Base-by-base conservation (phyloP, 2,888 invertebrate genomes). In the Diadegma fenestrale region DNA sequence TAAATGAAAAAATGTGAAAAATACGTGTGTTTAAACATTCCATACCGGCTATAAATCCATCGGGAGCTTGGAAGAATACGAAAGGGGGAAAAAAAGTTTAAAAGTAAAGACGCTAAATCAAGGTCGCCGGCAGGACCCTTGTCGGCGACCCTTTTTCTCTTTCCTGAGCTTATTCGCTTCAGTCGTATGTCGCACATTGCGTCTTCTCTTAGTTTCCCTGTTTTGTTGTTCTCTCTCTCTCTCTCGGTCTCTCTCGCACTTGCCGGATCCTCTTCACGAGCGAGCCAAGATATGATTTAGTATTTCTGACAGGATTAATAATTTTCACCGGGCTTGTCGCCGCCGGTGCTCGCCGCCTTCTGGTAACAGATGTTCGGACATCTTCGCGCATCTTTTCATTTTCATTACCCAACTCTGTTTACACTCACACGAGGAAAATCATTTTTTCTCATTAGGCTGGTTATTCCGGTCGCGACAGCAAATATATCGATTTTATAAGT, bases 231-330 rank as follows among this genome's bases (percentile, higher is more conserved):
- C 54, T 75, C 73, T 51, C 76, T 48, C 75, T 68, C 77, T 87
- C 41, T 82, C 85, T 84, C n/a, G n/a, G n/a, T n/a, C 88, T 80
- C 86, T 78, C 64, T 80, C 80, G 63, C 66, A 68, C 78, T 75
- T 72, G 26, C 85, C 41, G 73, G 12, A 63, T 58, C 26, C 58
- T 58, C 26, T 58, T 58, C 14, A 54, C 12, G 54, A 58, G 26
- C 58, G 76, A 64, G 45, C 86, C 82, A 80, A 89, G 88, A 87
- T 90, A 91, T 92, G 92, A 92, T 92, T 92, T 92, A 92, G 88
- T 91, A 92, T 91, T 92, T 91, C 91, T 90, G 91, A 91, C 92
- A 89, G 91, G 92, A 92, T 92, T 92, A 92, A 92, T 92, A 92
- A 92, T 92, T 92, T 91, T 89, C 88, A 68, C 81, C 85, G 87